Base-by-base conservation (phyloP, 2,888 invertebrate genomes). In the Eulithis testata region DNA sequence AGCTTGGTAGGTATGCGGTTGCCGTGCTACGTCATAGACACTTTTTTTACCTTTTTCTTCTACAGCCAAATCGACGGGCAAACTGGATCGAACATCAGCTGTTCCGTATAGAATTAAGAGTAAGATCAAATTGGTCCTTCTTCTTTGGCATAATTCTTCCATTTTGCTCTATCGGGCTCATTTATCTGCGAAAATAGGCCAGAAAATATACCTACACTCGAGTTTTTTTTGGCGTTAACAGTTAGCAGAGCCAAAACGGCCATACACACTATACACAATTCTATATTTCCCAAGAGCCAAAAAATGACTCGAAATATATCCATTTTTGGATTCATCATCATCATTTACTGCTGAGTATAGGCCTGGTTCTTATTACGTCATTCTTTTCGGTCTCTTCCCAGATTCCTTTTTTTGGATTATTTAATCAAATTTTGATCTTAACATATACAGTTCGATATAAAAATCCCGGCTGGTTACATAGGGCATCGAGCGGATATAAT, bases 401-500 rank as follows among this genome's bases (percentile, higher is more conserved):
- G 21, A 21, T 21, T 21, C 21, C 72, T 73, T 69, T 55, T 66
- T 67, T 67, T 4, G 5, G 9, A 5, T 44, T 40, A 57, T 51
- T 21, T 69, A 69, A 50, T 66, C 37, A 65, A 79, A 71, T 71
- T 70, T 74, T 56, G 73, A 72, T 76, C 73, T 78, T 83, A 66
- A 51, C 8, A 7, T 0, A 70, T 82, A 89, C 68, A 76, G 84
- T 78, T 73, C 66, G 82, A 77, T 78, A 78, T 85, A 47, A 71
- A 76, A 74, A 70, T 64, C 62, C 66, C 69, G 31, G 66, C 69
- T 70, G 73, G 81, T 71, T 21, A 76, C 81, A 76, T 84, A 87
- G 89, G 89, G 88, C 85, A 88, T 84, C 79, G 78, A 86, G 83
- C 91, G 92, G 92, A 93, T 91, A 88, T 85, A 80, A 84, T 87